phyloP scores from a whole-genome alignment of 2,888 invertebrate species.

The Ischnus inquisitorius region DNA sequence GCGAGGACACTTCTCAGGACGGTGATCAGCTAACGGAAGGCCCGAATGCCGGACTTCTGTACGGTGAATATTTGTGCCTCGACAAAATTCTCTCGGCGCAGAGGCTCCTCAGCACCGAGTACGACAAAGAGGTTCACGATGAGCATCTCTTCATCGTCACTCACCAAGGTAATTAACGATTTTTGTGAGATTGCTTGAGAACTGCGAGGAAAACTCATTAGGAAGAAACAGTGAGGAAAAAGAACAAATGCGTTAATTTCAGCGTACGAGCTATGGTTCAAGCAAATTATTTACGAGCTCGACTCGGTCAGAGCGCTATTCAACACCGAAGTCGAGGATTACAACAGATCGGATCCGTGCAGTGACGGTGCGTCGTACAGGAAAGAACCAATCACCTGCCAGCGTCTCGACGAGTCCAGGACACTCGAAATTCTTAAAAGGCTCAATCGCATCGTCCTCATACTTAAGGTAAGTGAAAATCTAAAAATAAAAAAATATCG shows the following conservation, averaged over 20 bases:
- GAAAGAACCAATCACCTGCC: slow-evolving; percentile 63
- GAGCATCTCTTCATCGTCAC: slow-evolving; percentile 99
- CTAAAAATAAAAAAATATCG: not conserved
- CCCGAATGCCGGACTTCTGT: slow-evolving; percentile 93
- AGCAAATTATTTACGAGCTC: slow-evolving; percentile 98
- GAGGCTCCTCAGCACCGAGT: slow-evolving; percentile 91
- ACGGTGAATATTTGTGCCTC: slow-evolving; percentile 96
- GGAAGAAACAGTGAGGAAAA: not conserved
- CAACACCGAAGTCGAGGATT: slow-evolving; percentile 81
- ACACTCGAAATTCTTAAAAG: slow-evolving; percentile 97
- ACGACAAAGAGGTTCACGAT: slow-evolving; percentile 93
- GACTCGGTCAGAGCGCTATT: slow-evolving; percentile 96
- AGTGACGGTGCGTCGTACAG: slow-evolving; percentile 52
- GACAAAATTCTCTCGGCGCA: slow-evolving; percentile 95
- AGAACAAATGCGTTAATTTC: slow-evolving; percentile 63
- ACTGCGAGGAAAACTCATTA: slow-evolving; percentile 5
- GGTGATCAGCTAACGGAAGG: slow-evolving; percentile 89
- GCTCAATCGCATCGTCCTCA: slow-evolving; percentile 96
- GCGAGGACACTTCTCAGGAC: slow-evolving; percentile 82
- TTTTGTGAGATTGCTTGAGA: not conserved
- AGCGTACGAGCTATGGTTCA: slow-evolving; percentile 99
- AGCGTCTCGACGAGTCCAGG: slow-evolving; percentile 91
- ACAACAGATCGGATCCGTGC: slow-evolving; percentile 69
- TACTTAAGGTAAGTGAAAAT: slow-evolving; percentile 91
- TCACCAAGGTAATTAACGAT: slow-evolving; percentile 93